Evolutionary conservation across 2,797 vertebrate genomes (phyloP), one percentile per base, ranked within the genome.

Genomic region (Lophotriccus pileatus): DNA sequence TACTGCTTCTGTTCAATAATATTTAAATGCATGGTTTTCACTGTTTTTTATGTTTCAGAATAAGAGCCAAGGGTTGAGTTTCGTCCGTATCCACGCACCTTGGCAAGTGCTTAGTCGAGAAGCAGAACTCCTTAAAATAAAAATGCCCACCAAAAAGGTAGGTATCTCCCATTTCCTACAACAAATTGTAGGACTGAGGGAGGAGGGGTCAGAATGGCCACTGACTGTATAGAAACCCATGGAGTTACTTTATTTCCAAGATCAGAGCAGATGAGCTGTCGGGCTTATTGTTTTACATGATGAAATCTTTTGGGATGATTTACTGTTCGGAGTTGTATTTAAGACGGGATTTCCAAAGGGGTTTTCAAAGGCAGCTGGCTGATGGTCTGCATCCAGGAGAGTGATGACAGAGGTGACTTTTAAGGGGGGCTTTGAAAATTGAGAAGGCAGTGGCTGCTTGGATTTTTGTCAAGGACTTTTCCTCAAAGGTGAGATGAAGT

Each of bases 101-200:
- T 99, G 99, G 99, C 97, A 98, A 79, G 99, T 99, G 70, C 98
- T 99, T 87, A 99, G 99, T 96, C 98, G 99, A 95, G 99, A 99
- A 97, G 99, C 99, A 4, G 99, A 99, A 95, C 98, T 99, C 76
- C 98, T 99, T 94, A 99, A 99, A 98, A 99, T 99, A 97, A 99
- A 99, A 98, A 99, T 99, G 94, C 98, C 99, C 62, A 99, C 99
- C 84, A 99, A 99, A 98, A 99, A 99, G 98, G 99, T 99, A 98
- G 94, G 98, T 50, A 23, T 25, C 21, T 74, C 28, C 19, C 12
- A 21, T 59, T 46, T 39, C 75, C 47, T 76, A 6, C 44, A 75
- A 10, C 14, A 43, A 41, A 24, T 62, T 43, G 39, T 41, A 16
- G 52, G 37, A 37, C 12, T 63, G 28, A 25, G 76, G 25, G 12